Evolutionary conservation across 2,113 vertebrate species (phyloP), one percentile per base, ranked within the genome.

Genomic region (Scophthalmus maximus): DNA sequence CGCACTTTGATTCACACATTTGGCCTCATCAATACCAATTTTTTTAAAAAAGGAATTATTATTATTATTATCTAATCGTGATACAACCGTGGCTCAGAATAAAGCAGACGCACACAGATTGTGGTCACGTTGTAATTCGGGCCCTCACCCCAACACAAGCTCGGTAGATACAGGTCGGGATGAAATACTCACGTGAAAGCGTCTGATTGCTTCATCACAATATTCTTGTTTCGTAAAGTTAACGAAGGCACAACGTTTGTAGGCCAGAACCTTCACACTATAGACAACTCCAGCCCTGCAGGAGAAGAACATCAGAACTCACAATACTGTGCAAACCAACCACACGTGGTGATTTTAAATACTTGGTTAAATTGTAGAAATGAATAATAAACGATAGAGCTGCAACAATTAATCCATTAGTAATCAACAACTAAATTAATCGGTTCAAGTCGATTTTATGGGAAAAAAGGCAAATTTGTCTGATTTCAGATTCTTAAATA

Each of bases 171-270:
- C 5, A 27, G 6, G 4, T 47, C 38, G 11, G 9, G 3, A 4
- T 5, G 22, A n/a, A n/a, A n/a, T 11, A 71, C 89, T 87, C 49
- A 94, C 94, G 68, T 94, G 66, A 75, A 93, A 86, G 5, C 53
- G 61, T 0, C 0, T 2, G 1, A 88, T 93, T 0, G 94, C 94
- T 0, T 76, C 76, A 17, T 94, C 89, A 0, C 94, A 94, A 0
- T 87, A 18, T 3, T 77, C 70, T n/a, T 75, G 87, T 27, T 20
- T 72, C 0, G 73, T 74, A 59, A 79, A 95, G 88, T 95, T 95
- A 2, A 95, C 7, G 12, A 95, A 95, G 76, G 94, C 94, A 6
- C 94, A 95, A 49, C 61, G 86, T 22, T 67, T 82, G 27, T 0
- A 3, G 0, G 36, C 58, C 27, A 95, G 81, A 38, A 90, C 5